Evolutionary conservation across 2,888 invertebrate genomes (phyloP), one percentile per base, ranked within the genome.

Genomic region (Vandiemenella viatica): DNA sequence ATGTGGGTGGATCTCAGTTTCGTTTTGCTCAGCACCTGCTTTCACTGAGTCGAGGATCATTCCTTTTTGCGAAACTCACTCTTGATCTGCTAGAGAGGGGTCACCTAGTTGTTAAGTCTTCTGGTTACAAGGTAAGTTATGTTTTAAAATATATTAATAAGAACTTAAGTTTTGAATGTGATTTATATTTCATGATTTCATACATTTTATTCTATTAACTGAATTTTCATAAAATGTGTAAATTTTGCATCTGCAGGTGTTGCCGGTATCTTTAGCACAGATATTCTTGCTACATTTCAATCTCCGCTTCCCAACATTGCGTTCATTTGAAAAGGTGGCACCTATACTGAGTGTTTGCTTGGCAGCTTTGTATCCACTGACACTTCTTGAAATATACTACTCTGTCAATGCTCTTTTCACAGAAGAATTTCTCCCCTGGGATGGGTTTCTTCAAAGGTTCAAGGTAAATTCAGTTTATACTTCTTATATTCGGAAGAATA

Each of bases 271-370:
- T 0, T 65, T 91, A 51, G 84, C 87, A 4, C 89, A 92, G 68
- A 87, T 95, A 61, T 95, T 90, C 65, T 70, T 90, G 53, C 70
- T 95, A 37, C 86, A 89, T 67, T 93, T 95, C 67, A 95, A 93
- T 69, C 70, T 93, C 48, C 77, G 83, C 50, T 97, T 95, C 63
- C 91, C 91, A 5, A 92, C 91, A 1, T 78, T 83, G 0, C 77
- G 86, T 43, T 88, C 91, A 1, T 96, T 91, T 65, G 90, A 92
- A 58, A 54, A 60, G 57, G 83, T 89, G 3, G 80, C 85, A 3
- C 83, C 89, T 47, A 87, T 96, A 50, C 68, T 97, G 10, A 87
- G 88, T 58, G 86, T 92, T 0, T 90, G 93, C 60, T 70, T 96
- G 50, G 87, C 96, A 4, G 88, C 93, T 1, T 71, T 96, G 8